Conservation (phyloP, 2,888 invertebrate genomes). For the Cynaeus angustus region DNA sequence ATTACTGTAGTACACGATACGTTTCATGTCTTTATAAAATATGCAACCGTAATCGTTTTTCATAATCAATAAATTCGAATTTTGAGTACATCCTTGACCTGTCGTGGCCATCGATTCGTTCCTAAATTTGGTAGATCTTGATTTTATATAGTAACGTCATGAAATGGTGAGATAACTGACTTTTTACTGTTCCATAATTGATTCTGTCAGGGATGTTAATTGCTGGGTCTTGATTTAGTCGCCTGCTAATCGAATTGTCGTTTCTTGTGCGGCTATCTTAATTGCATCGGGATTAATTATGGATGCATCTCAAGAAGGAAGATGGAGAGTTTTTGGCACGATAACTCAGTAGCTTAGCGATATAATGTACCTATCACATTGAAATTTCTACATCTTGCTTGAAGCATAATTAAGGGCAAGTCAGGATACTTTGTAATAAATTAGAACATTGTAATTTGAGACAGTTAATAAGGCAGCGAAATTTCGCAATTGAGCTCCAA, state of each 20-base stretch:
- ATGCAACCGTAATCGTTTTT: conserved; percentile 39
- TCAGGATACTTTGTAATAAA: no score
- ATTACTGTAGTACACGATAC: conserved; percentile 40
- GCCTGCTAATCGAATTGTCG: conserved; percentile 26
- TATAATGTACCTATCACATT: no score
- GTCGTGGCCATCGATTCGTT: conserved; percentile 26
- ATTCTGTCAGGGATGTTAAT: conserved; percentile 12
- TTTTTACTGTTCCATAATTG: conserved; percentile 33
- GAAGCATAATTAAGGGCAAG: no score
- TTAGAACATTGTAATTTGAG: no score
- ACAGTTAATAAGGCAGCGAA: no score
- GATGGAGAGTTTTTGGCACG: no score
- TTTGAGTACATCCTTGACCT: conserved; percentile 40
- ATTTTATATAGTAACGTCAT: conserved; percentile 22
- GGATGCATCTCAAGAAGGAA: not conserved
- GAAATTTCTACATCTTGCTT: no score
- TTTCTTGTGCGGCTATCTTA: conserved; percentile 26
- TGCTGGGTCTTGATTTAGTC: conserved; percentile 20
- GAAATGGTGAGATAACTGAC: conserved; percentile 21
- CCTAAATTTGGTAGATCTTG: conserved; percentile 5
- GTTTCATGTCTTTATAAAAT: conserved; percentile 45
- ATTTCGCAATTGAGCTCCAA: no score
- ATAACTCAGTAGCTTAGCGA: no score
- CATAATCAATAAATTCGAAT: conserved; percentile 40
- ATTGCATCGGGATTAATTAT: conserved; percentile 23